Conservation (phyloP, 2,888 invertebrate species). For the Leptura quadrifasciata region DNA sequence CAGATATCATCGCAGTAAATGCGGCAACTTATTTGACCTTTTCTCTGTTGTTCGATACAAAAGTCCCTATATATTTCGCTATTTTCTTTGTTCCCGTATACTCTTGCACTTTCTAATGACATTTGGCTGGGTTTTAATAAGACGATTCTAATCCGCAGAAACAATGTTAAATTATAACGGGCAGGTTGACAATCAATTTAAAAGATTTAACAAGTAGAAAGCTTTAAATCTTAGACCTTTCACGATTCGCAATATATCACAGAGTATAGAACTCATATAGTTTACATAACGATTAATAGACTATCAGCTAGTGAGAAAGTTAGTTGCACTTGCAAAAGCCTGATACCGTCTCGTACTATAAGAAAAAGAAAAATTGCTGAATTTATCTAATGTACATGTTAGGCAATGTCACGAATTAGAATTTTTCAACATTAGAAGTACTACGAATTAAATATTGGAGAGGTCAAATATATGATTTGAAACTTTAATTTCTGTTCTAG, state of each 20-base stretch:
- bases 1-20: slow-evolving; percentile 25
- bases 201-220: slow-evolving; percentile 33
- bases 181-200: slow-evolving; percentile 45
- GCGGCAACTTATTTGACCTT: slow-evolving; percentile 37
- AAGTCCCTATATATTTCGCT: slow-evolving; percentile 21
- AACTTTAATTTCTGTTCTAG: too few species aligned
- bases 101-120: slow-evolving; percentile 34
- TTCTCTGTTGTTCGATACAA: slow-evolving; percentile 24
- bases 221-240: slow-evolving; percentile 43
- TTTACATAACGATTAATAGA: slow-evolving; percentile 39
- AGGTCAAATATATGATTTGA: too few species aligned
- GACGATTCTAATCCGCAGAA: slow-evolving; percentile 37
- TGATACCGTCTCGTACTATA: too few species aligned
- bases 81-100: slow-evolving; percentile 16
- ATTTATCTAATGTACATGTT: too few species aligned
- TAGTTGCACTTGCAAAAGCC: background rate
- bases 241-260: slow-evolving; percentile 47
- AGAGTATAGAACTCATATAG: slow-evolving; percentile 26
- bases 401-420: too few species aligned
- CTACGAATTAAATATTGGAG: too few species aligned
- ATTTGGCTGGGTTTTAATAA: slow-evolving; percentile 32
- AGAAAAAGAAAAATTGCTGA: too few species aligned
- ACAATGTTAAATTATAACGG: slow-evolving; percentile 34
- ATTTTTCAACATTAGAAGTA: too few species aligned
- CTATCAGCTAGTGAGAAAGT: background rate